These are phyloP conservation scores for Shargacucullia verbasci DNA, from an alignment of 2,888 invertebrate species.

Conservation along the genomic window DNA sequence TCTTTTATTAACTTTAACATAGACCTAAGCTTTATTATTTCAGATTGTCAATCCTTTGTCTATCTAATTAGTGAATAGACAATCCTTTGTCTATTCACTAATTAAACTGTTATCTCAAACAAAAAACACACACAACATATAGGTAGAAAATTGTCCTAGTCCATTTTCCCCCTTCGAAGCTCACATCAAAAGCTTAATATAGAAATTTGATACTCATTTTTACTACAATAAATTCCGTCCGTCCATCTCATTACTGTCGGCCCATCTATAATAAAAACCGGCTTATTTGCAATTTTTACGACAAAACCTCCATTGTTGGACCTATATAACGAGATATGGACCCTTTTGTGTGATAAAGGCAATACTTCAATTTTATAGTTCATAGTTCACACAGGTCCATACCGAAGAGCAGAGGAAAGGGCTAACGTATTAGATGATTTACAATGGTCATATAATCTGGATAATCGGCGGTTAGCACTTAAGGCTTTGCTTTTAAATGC, in stretches of 20 bases:
- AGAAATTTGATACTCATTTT: constrained; percentile 56
- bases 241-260: constrained; percentile 74
- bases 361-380: constrained; percentile 87
- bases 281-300: constrained; percentile 86
- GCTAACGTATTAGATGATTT: constrained; percentile 85
- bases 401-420: constrained; percentile 68
- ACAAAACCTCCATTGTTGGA: constrained; percentile 74
- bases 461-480: constrained; percentile 83
- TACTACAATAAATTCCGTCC: constrained; percentile 54
- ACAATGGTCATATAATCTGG: constrained; percentile 82
- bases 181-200: constrained; percentile 39
- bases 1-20: too few relatives aligned
- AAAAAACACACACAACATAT: constrained; percentile 1
- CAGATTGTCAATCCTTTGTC: constrained; percentile 37
- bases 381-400: constrained; percentile 80
- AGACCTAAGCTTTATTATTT: constrained; percentile 28
- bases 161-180: constrained; percentile 1
- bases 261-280: constrained; percentile 71
- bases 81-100: constrained; percentile 20
- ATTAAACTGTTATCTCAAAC: constrained; percentile 38
- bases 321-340: constrained; percentile 76
- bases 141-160: too few relatives aligned
- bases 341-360: constrained; percentile 80
- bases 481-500: constrained; percentile 69
- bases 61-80: constrained; percentile 20